phyloP scores from a whole-genome alignment of 2,797 vertebrate species.

The Lerista edwardsae region DNA sequence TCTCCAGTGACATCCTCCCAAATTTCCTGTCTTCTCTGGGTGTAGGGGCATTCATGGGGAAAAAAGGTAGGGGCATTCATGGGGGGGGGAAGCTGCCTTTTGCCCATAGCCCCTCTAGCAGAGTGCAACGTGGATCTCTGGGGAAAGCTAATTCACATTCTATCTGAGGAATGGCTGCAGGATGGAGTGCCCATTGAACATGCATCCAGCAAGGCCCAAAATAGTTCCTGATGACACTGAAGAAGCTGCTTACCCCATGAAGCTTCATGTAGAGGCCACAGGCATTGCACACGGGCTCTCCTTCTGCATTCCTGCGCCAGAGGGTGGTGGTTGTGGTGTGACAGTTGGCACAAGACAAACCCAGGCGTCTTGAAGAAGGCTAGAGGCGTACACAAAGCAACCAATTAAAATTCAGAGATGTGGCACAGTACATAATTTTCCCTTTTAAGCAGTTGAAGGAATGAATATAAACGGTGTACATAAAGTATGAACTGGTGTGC shows the following conservation, averaged over 20 bases:
- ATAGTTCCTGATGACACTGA: rapidly evolving
- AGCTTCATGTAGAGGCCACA: constrained; percentile 98
- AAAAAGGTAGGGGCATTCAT: neutral
- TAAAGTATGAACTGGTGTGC: neutral
- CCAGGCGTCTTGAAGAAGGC: constrained; percentile 95
- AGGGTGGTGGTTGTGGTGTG: constrained; percentile 97
- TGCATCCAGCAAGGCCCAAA: neutral
- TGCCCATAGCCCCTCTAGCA: neutral
- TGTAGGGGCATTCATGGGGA: neutral
- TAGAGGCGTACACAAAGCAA: constrained; percentile 65
- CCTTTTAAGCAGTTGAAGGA: neutral
- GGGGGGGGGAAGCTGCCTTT: neutral
- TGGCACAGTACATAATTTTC: neutral
- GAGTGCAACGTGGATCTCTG: neutral
- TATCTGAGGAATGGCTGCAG: neutral
- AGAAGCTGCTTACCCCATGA: constrained; percentile 85
- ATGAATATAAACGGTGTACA: too few relatives aligned
- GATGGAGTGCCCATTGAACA: neutral
- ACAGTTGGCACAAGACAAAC: constrained; percentile 96
- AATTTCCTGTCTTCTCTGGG: neutral
- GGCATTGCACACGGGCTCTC: constrained; percentile 97
- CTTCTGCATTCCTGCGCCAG: constrained; percentile 98
- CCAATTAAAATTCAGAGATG: neutral
- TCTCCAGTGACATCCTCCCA: neutral
- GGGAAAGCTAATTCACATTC: neutral